Evolutionary conservation across 2,888 invertebrate species (phyloP), one percentile per base, ranked within the genome.

Genomic region (Xestia xanthographa): DNA sequence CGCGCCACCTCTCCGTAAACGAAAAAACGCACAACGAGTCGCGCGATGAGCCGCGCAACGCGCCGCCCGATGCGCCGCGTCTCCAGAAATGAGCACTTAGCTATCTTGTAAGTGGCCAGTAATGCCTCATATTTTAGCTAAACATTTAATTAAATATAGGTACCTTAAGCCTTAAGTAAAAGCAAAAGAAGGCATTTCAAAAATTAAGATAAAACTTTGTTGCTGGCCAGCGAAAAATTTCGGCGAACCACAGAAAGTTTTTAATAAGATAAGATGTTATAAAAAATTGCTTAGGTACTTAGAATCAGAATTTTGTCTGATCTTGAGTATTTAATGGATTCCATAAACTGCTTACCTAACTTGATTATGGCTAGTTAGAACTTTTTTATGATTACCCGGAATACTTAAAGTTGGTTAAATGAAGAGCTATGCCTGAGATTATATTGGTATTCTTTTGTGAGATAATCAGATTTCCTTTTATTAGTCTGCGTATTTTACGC

Each of bases 311-410:
- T 85, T 88, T 87, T 83, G 79, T 87, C 83, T 86, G 89, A 86
- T 87, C 87, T 87, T 78, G 78, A 87, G 87, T 86, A 86, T 88
- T 88, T 91, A 91, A 91, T 91, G 90, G 90, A 90, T 89, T 86
- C 75, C 77, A 84, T 87, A 90, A 91, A 88, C 87, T 88, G 88
- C 88, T 90, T 88, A 88, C 85, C 83, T 77, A 86, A 88, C 81
- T 87, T 82, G 85, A 84, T 88, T 87, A 87, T 77, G 76, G 77
- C 63, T 84, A 83, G 80, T 83, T 56, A 71, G 75, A 86, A 78
- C 67, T 84, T 84, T 82, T 78, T 86, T 80, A 76, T 70, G 77
- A 84, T 67, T 75, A 83, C 68, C 70, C 60, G 58, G 65, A 82
- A 81, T 80, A 76, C 62, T 75, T 78, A 68, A 83, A 79, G 79